Conservation (phyloP, 2,888 invertebrate genomes). For the Melitaea athalia region DNA sequence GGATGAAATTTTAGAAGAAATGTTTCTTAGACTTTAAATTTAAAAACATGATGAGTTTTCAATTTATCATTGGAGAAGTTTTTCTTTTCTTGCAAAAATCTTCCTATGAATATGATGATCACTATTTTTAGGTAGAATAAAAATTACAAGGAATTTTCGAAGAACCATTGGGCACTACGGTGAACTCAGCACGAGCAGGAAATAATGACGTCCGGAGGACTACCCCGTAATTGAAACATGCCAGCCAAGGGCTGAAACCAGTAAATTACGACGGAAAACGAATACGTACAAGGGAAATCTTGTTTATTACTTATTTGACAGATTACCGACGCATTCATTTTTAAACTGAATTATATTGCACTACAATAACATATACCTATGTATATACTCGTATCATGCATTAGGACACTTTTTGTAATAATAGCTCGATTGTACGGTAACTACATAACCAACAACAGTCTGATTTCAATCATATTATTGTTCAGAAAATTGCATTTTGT, state of each 20-base stretch:
- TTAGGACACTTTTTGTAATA: not conserved
- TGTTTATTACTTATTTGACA: slow-evolving; percentile 55
- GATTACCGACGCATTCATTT: slow-evolving; percentile 42
- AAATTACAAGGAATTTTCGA: slow-evolving; percentile 26
- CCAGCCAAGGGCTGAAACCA: slow-evolving; percentile 50
- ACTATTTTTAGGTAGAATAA: slow-evolving; percentile 13
- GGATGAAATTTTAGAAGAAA: too few relatives aligned
- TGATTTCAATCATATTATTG: slow-evolving; percentile 5
- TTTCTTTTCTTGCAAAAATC: slow-evolving; percentile 5
- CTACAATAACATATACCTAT: not conserved
- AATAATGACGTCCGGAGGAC: slow-evolving; percentile 69
- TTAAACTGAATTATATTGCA: slow-evolving; percentile 4
- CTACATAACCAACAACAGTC: slow-evolving; percentile 7
- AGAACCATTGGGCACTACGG: slow-evolving; percentile 35
- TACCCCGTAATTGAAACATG: slow-evolving; percentile 64
- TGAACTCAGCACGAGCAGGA: slow-evolving; percentile 54
- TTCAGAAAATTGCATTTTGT: slow-evolving; percentile 67
- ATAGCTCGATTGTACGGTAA: not conserved
- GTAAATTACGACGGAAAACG: slow-evolving; percentile 64
- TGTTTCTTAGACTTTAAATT: too few relatives aligned
- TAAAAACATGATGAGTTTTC: not conserved
- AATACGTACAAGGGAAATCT: slow-evolving; percentile 60
- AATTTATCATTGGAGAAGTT: not conserved
- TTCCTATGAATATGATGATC: not conserved
- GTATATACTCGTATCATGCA: not conserved